Evolutionary conservation across 2,888 invertebrate genomes (phyloP).

Genomic region (Baronia brevicornis): DNA sequence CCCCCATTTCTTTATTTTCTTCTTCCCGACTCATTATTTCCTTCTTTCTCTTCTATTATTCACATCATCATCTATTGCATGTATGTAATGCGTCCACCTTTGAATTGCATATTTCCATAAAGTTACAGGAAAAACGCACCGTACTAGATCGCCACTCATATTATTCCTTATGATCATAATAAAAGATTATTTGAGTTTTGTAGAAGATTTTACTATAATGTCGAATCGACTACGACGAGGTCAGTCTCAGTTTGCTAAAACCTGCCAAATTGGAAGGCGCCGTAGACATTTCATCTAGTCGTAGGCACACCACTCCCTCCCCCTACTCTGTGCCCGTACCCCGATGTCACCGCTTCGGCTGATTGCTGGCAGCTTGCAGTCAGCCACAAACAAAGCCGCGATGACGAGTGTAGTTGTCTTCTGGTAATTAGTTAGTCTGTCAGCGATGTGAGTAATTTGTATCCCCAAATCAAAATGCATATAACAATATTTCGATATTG

Average conservation of each 20-base stretch:
- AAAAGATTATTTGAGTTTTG: too few relatives aligned
- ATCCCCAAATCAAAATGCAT: constrained; percentile 21
- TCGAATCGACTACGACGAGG: constrained; percentile 35
- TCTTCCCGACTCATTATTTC: too few relatives aligned
- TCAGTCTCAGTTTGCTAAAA: constrained; percentile 41
- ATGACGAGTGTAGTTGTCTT: constrained; percentile 51
- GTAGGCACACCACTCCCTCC: constrained; percentile 24
- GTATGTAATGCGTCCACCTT: too few relatives aligned
- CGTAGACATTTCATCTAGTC: constrained; percentile 52
- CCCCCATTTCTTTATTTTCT: too few relatives aligned
- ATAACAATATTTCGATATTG: constrained; percentile 9
- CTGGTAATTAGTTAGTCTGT: constrained; percentile 40
- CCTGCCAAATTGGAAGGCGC: constrained; percentile 55
- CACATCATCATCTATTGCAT: too few relatives aligned
- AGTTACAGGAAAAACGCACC: too few relatives aligned
- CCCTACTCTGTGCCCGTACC: constrained; percentile 20
- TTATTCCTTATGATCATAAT: too few relatives aligned
- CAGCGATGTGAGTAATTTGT: constrained; percentile 51
- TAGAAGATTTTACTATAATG: constrained; percentile 1
- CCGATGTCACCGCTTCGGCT: constrained; percentile 27
- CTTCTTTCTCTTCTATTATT: too few relatives aligned
- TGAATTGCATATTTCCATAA: too few relatives aligned
- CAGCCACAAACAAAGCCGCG: constrained; percentile 54
- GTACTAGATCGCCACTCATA: too few relatives aligned
- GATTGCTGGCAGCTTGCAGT: constrained; percentile 47